Conservation (phyloP, 2,888 invertebrate genomes). For the Luperina testacea region DNA sequence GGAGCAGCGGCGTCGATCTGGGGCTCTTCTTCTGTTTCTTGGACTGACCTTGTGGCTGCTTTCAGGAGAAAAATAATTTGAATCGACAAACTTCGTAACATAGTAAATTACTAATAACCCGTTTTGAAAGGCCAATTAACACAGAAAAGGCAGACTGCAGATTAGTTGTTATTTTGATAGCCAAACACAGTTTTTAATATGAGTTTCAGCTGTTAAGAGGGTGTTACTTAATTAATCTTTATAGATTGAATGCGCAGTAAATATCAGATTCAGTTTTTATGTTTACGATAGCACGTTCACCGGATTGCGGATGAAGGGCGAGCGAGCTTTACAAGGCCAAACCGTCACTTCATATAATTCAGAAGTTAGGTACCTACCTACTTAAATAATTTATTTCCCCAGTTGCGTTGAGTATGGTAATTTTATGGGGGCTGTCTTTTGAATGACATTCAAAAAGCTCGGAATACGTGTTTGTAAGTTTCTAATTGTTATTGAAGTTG, state of each 20-base stretch:
- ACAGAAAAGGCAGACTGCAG: background rate
- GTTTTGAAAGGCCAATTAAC: no score
- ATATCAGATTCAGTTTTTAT: background rate
- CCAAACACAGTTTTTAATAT: background rate
- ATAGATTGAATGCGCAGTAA: background rate
- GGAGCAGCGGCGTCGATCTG: conserved; percentile 74
- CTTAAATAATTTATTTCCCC: background rate
- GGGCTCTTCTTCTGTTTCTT: conserved; percentile 80
- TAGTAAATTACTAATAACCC: background rate
- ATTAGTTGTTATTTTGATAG: background rate
- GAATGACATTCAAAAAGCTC: background rate
- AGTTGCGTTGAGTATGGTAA: background rate
- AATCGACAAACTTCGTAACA: background rate
- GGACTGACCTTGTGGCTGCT: conserved; percentile 81
- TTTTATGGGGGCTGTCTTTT: background rate
- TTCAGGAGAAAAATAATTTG: conserved; percentile 28
- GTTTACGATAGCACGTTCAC: conserved; percentile 32
- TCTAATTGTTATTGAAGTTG: background rate
- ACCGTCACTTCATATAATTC: conserved; percentile 15
- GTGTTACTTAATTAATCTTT: background rate
- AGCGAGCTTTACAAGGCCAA: conserved; percentile 26
- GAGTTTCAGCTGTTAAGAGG: background rate
- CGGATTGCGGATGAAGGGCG: conserved; percentile 36
- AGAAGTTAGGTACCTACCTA: background rate
- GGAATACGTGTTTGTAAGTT: background rate